phyloP scores from a whole-genome alignment of 2,888 invertebrate genomes.

The Archips crataeganus region DNA sequence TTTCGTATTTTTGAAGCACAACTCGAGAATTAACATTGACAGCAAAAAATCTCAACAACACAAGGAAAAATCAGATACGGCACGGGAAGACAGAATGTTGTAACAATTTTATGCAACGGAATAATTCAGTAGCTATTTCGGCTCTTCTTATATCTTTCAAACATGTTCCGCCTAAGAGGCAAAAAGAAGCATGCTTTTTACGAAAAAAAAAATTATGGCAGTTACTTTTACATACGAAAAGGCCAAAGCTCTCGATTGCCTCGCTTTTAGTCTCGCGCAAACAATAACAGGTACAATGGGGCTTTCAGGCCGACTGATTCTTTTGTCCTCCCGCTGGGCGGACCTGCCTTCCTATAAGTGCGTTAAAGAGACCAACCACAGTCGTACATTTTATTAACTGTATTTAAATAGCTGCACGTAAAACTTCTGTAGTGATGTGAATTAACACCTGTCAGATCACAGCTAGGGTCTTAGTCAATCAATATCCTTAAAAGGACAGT shows the following conservation, averaged over 20 bases:
- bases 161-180: background rate
- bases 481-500: too few species aligned
- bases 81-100: constrained; percentile 3
- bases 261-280: constrained; percentile 70
- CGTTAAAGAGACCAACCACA: constrained; percentile 52
- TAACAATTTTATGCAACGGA: constrained; percentile 16
- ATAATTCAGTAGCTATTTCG: constrained; percentile 25
- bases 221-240: constrained; percentile 46
- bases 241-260: constrained; percentile 64
- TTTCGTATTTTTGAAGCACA: background rate
- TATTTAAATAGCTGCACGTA: background rate
- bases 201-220: constrained; percentile 23
- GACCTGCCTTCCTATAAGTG: constrained; percentile 58
- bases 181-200: constrained; percentile 1
- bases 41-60: background rate
- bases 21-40: background rate
- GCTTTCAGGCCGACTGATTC: constrained; percentile 72
- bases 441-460: too few species aligned
- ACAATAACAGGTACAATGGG: constrained; percentile 74
- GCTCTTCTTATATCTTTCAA: constrained; percentile 17
- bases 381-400: background rate
- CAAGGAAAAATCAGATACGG: constrained; percentile 10
- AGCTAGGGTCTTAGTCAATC: too few species aligned
- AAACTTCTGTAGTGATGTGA: background rate
- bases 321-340: constrained; percentile 64